A percentile compares a stretch with the other conserved stretches of the same genome.
Conservation (phyloP, 1,140 invertebrate species). For the Chironomus tepperi region DNA sequence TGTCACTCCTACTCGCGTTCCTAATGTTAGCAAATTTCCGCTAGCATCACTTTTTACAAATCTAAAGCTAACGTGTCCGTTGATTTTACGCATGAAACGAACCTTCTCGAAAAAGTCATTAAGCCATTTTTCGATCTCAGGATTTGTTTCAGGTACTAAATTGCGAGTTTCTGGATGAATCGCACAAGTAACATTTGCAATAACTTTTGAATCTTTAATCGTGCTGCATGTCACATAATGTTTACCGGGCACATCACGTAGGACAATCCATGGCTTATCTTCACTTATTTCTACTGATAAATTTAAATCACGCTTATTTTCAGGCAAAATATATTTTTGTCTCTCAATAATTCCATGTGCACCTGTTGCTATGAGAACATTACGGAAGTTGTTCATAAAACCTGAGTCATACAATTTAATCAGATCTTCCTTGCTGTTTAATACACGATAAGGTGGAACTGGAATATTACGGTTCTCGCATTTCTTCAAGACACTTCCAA, state of each 20-base stretch:
- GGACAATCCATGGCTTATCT: conserved; percentile 64
- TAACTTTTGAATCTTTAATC: conserved; percentile 60
- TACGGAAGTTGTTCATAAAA: conserved; percentile 48
- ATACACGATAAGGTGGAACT: conserved; percentile 53
- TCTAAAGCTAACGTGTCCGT: conserved; percentile 65
- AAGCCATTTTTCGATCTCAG: conserved; percentile 61
- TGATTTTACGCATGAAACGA: conserved; percentile 51
- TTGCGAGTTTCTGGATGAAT: conserved; percentile 56
- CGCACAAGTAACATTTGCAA: conserved; percentile 68
- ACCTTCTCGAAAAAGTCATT: conserved; percentile 56
- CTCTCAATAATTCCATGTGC: conserved; percentile 59
- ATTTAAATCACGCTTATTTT: conserved; percentile 50
- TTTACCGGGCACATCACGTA: conserved; percentile 60
- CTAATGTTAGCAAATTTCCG: conserved; percentile 48
- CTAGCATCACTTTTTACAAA: conserved; percentile 47
- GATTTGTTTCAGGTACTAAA: conserved; percentile 55
- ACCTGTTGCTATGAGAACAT: conserved; percentile 63
- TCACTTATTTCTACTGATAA: conserved; percentile 58
- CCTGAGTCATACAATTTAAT: conserved; percentile 58
- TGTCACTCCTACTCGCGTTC: conserved; percentile 63
- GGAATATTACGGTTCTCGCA: conserved; percentile 52
- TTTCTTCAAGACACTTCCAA: conserved; percentile 55
- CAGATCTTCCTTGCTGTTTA: conserved; percentile 57
- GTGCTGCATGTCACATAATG: conserved; percentile 72
- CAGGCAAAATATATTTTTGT: conserved; percentile 55